These are phyloP conservation scores for human DNA, from an alignment of 2,113 vertebrate species.

Conservation along the genomic window DNA sequence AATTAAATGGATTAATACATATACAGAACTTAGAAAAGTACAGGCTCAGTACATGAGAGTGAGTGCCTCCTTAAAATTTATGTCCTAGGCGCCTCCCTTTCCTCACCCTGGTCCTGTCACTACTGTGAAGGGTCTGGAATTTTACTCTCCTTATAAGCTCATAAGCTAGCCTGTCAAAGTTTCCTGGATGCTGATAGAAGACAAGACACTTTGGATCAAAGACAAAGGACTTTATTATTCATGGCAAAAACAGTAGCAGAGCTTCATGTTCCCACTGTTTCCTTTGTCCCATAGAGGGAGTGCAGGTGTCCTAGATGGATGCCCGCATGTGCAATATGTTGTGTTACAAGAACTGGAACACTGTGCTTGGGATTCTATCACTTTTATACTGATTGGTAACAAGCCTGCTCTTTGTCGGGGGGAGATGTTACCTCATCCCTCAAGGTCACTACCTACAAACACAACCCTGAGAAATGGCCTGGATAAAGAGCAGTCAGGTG, in stretches of 20 bases:
- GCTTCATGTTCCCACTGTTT: not conserved
- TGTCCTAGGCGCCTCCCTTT: not conserved
- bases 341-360: not conserved
- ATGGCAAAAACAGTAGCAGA: not conserved
- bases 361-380: not conserved
- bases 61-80: not conserved
- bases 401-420: not conserved
- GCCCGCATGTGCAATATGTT: fast-evolving
- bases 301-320: not conserved
- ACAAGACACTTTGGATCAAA: not conserved
- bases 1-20: not conserved
- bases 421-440: not conserved
- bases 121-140: not conserved
- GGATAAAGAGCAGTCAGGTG: not conserved
- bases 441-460: not conserved
- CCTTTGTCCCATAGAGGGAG: not conserved
- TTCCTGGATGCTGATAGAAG: not conserved
- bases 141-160: not conserved
- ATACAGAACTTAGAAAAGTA: not conserved
- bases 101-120: not conserved
- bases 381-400: not conserved
- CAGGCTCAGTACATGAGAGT: not conserved
- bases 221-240: not conserved
- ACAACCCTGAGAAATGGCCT: not conserved
- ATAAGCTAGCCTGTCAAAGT: not conserved